Conservation (phyloP, 2,888 invertebrate genomes). For the Chymomyza fuscimana region DNA sequence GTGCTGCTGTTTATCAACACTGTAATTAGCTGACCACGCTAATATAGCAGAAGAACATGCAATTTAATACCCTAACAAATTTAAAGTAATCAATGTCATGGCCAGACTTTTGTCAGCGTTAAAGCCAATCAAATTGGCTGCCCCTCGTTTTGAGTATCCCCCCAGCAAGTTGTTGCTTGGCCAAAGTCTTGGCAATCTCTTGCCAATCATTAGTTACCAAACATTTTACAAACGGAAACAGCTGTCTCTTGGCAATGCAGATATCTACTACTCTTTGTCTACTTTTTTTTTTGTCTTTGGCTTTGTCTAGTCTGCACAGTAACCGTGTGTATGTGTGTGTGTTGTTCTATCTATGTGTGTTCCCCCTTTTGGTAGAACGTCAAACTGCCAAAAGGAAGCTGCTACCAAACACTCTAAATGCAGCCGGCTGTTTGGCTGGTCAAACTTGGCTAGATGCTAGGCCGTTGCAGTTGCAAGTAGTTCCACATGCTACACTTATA, state of each 20-base stretch:
- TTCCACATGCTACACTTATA: conserved; percentile 37
- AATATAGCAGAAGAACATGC: neutral
- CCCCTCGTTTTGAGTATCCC: neutral
- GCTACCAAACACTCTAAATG: conserved; percentile 68
- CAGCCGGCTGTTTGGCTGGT: conserved; percentile 42
- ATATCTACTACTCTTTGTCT: conserved; percentile 11
- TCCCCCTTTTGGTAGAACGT: conserved; percentile 32
- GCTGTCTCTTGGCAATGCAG: conserved; percentile 62
- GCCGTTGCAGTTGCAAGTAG: conserved; percentile 11
- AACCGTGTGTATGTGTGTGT: conserved; percentile 19
- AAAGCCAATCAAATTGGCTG: neutral
- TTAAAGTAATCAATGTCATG: conserved; percentile 62
- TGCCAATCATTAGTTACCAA: conserved; percentile 69
- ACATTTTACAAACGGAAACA: conserved; percentile 77
- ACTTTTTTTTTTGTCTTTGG: conserved; percentile 3
- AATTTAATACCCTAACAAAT: conserved; percentile 39
- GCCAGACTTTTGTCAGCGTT: conserved; percentile 20
- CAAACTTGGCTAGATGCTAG: conserved; percentile 34
- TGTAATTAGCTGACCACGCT: neutral
- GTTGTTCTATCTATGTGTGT: conserved; percentile 18
- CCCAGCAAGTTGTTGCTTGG: neutral
- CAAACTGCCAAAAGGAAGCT: conserved; percentile 73
- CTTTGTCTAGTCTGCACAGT: conserved; percentile 20
- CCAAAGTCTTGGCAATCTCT: conserved; percentile 33
- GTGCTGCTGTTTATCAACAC: neutral